Base-by-base conservation (phyloP, 92 coral and sea anemone genomes). In the Zoanthus sansibaricus region DNA sequence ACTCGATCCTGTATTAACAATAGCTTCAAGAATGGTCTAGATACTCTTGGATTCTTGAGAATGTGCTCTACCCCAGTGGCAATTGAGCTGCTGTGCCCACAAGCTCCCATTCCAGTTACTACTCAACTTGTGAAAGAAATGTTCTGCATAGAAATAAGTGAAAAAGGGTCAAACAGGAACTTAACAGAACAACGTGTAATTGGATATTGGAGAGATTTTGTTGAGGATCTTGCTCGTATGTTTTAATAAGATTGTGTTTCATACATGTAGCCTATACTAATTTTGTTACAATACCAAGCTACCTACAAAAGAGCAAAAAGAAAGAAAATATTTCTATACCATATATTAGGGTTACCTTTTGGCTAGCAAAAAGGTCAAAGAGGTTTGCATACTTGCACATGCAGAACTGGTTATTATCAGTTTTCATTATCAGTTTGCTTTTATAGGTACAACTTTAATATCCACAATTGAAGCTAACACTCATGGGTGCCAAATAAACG, bases 41-140 rank as follows among this genome's bases (percentile, higher is more conserved):
- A 31, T 70, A 70, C 75, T 70, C 75, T 70, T 70, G 75, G 75
- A 30, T 70, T 70, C 75, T 3, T 70, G 75, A 70, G 75, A 21
- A 70, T 70, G 75, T 70, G 75, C 75, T 70, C 75, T 70, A 71
- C 75, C 45, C 46, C 75, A 30, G 75, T 71, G 46, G 75, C 75
- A 71, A 71, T 71, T 12, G 75, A 71, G 75, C 46, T 71, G 75
- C 75, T 71, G 75, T 71, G 75, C 75, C 46, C 75, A 71, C 75
- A 71, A 71, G 75, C 12, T 47, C 49, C 62, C 62, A 56, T 56
- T 56, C 62, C 62, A 56, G 62, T 56, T 56, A 56, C 62, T 56
- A 20, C 62, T 56, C 62, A 56, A 56, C 62, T 56, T 56, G 62
- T 14, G 62, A 56, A 56, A 56, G 62, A 56, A 56, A 56, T 68